Base-by-base conservation (phyloP, 2,888 invertebrate genomes). In the Drosophila mimetica region DNA sequence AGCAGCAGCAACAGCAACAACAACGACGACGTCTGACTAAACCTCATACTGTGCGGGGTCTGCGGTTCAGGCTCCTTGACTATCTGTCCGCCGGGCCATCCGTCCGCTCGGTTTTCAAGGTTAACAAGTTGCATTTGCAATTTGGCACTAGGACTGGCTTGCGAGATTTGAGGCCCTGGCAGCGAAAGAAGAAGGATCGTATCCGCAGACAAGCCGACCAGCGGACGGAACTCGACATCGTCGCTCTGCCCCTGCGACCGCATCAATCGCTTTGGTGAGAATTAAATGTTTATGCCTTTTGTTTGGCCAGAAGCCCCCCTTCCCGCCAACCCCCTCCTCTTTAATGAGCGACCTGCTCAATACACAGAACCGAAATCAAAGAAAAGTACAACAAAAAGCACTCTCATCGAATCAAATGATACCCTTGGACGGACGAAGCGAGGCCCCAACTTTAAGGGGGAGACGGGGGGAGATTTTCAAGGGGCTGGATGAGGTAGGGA, bases 71-170 rank as follows among this genome's bases (percentile, higher is more conserved):
- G 69, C 63, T 69, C 71, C 42, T 70, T 77, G 81, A 60, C 73
- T 75, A 74, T 71, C 54, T 79, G 63, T 72, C 55, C 54, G 64
- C 54, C 36, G 44, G 60, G 71, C 54, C 61, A 66, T 70, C 65
- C 72, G 87, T 78, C 75, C 71, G 84, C 69, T 71, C 71, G 83
- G 75, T 72, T 44, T 64, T 89, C 89, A 89, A 90, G 89, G 89
- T 89, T 89, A 90, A 90, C 89, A 88, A 88, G 89, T 89, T 78
- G 79, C 86, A 89, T 89, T 90, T 90, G 89, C 90, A 89, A 90
- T 89, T 90, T 89, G 88, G 88, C 76, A 83, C 76, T 76, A 73
- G 74, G 74, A 76, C 58, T 66, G 69, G 76, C 34, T 42, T 39
- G 8, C 36, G 71, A 71, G 67, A 37, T 22, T 54, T 18, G 54